Percentiles rank a stretch among this genome's conserved stretches.
These are phyloP conservation scores for Acronicta psi DNA, from an alignment of 2,888 invertebrate species.

Conservation along the genomic window DNA sequence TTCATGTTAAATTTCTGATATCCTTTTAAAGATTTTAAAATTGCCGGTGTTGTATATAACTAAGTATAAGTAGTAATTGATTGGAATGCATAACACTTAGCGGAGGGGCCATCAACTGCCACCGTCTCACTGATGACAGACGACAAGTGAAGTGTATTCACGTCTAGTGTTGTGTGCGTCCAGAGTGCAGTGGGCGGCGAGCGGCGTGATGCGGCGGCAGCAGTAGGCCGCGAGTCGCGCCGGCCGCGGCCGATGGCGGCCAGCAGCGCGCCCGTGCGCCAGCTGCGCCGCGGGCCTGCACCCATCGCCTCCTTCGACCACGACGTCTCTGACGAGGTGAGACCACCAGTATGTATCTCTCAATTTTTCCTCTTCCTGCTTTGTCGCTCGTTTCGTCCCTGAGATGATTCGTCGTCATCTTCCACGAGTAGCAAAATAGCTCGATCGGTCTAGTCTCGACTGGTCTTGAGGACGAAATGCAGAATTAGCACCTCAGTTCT, in stretches of 20 bases:
- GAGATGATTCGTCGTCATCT: neutral
- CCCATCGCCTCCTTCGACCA: slow-evolving; percentile 97
- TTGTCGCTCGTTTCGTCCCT: slow-evolving; percentile 33
- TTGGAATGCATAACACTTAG: too few species aligned
- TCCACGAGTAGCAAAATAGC: neutral
- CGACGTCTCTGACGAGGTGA: slow-evolving; percentile 95
- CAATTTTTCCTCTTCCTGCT: slow-evolving; percentile 69
- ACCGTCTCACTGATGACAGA: too few species aligned
- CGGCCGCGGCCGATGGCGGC: slow-evolving; percentile 61
- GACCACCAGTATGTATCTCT: slow-evolving; percentile 88
- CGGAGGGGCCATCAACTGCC: too few species aligned
- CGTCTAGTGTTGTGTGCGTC: neutral
- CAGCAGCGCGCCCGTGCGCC: slow-evolving; percentile 78
- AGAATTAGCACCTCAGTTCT: slow-evolving; percentile 3
- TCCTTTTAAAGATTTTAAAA: too few species aligned
- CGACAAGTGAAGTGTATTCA: too few species aligned
- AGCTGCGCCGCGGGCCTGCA: slow-evolving; percentile 96
- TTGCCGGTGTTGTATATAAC: too few species aligned
- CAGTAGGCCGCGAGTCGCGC: slow-evolving; percentile 36
- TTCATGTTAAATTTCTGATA: too few species aligned
- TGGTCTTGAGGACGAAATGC: neutral
- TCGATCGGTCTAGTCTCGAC: neutral
- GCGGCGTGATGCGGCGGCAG: slow-evolving; percentile 26
- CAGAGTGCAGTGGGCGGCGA: neutral
- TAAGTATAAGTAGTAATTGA: too few species aligned